A percentile compares a stretch with the other conserved stretches of the same genome.
Evolutionary conservation across 2,113 vertebrate species (phyloP).

Genomic region (Melanotaenia duboulayi): DNA sequence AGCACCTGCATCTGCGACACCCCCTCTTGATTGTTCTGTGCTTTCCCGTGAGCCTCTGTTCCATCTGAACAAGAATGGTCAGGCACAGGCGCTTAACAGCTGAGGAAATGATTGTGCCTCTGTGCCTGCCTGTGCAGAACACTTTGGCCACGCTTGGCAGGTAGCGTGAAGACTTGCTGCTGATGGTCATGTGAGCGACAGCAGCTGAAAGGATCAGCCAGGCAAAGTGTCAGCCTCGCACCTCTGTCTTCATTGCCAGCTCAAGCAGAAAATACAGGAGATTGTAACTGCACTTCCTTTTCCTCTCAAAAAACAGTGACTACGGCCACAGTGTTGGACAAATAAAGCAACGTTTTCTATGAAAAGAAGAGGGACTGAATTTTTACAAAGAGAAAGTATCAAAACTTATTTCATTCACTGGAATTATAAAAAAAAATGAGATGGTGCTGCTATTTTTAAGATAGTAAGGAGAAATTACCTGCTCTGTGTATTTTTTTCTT

Average conservation of each 20-base stretch:
- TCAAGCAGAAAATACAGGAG: constrained; percentile 52
- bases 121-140: constrained; percentile 40
- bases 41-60: constrained; percentile 42
- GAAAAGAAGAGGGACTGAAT: neutral
- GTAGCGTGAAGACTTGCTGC: constrained; percentile 37
- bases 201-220: constrained; percentile 41
- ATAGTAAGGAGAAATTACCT: neutral
- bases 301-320: constrained; percentile 23
- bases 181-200: constrained; percentile 47
- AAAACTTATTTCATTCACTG: neutral
- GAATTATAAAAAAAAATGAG: neutral
- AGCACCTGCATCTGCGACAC: constrained; percentile 2
- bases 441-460: neutral
- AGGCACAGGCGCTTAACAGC: constrained; percentile 53
- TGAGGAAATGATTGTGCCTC: constrained; percentile 61
- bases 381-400: constrained; percentile 13
- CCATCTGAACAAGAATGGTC: constrained; percentile 37
- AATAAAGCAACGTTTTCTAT: constrained; percentile 24
- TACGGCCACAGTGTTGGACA: constrained; percentile 29
- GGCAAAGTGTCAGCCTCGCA: constrained; percentile 36
- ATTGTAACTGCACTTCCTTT: constrained; percentile 27
- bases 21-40: neutral
- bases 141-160: constrained; percentile 45
- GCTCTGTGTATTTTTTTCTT: neutral
- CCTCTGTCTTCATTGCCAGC: constrained; percentile 26